phyloP scores from a whole-genome alignment of 2,888 invertebrate species.

The Hofmannophila pseudospretella region DNA sequence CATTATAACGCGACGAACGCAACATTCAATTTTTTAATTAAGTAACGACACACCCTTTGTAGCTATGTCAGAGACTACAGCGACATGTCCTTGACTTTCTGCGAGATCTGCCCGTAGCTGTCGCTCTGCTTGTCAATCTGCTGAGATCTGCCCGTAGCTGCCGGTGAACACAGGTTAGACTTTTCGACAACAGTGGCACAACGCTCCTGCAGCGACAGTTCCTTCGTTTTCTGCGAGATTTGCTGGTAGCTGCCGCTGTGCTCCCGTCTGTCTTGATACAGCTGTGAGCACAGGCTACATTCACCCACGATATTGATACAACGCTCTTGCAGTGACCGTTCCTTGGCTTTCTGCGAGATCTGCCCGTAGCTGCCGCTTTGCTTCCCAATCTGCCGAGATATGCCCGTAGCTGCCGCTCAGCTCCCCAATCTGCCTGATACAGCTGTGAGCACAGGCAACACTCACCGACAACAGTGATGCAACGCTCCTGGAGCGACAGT shows the following conservation, averaged over 20 bases:
- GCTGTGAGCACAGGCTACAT: no score
- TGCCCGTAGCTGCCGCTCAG: neutral
- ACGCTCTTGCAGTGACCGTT: neutral
- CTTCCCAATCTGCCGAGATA: neutral
- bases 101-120: neutral
- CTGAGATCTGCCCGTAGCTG: neutral
- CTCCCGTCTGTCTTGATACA: neutral
- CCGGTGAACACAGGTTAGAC: no score
- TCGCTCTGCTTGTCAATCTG: neutral
- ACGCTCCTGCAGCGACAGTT: no score
- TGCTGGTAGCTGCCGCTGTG: neutral
- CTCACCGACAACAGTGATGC: neutral
- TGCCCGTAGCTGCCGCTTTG: neutral
- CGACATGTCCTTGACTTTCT: neutral
- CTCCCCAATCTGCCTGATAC: neutral
- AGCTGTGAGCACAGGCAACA: no score
- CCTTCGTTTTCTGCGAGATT: no score
- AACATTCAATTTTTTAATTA: no score
- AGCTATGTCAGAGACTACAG: no score
- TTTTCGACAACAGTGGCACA: no score
- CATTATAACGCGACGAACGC: no score
- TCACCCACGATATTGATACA: neutral
- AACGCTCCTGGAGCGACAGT: constrained; percentile 82
- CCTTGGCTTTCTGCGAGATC: neutral
- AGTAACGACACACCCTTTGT: no score